phyloP scores from a whole-genome alignment of 2,888 invertebrate species.

The Drosophila recens region DNA sequence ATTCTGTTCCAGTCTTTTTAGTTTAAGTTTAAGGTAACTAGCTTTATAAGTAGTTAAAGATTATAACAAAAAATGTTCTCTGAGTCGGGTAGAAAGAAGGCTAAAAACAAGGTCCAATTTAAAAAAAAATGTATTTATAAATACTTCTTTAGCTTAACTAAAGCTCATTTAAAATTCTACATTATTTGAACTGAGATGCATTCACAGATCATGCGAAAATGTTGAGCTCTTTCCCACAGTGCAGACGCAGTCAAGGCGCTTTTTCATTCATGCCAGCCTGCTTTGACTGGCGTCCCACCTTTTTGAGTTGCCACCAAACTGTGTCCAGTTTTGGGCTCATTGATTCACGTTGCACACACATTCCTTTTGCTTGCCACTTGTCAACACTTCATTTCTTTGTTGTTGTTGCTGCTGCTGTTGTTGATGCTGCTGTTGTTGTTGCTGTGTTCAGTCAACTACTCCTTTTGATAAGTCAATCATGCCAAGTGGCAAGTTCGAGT shows the following conservation, averaged over 20 bases:
- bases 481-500: constrained; percentile 79
- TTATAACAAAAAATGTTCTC: too few relatives aligned
- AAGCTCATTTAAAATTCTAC: too few relatives aligned
- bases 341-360: constrained; percentile 79
- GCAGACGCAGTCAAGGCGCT: constrained; percentile 32
- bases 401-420: constrained; percentile 43
- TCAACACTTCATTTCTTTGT: constrained; percentile 74
- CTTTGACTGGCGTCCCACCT: background rate
- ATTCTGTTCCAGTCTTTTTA: too few relatives aligned
- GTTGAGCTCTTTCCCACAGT: too few relatives aligned
- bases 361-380: constrained; percentile 79
- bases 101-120: too few relatives aligned
- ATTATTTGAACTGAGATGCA: too few relatives aligned
- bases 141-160: too few relatives aligned
- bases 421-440: constrained; percentile 44
- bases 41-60: too few relatives aligned
- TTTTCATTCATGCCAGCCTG: constrained; percentile 74
- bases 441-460: constrained; percentile 60
- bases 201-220: too few relatives aligned
- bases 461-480: constrained; percentile 80
- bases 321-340: constrained; percentile 66
- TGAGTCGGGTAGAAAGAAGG: too few relatives aligned
- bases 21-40: too few relatives aligned
- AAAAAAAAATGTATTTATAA: too few relatives aligned
- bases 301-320: constrained; percentile 7